Evolutionary conservation across 2,797 vertebrate species (phyloP).

Genomic region (Coreius guichenoti): DNA sequence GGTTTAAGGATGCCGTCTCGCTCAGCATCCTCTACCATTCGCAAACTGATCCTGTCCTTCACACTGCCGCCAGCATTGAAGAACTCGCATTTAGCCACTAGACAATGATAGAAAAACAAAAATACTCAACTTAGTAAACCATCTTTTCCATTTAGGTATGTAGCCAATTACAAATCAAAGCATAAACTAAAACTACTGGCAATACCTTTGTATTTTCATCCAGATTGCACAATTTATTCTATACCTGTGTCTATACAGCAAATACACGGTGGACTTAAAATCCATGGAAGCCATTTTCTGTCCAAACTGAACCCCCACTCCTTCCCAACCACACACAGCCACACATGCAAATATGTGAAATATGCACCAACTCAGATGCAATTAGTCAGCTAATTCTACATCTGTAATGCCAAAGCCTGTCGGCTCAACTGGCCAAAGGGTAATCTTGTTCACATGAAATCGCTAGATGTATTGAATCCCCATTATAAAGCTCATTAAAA

Average conservation of each 20-base stretch:
- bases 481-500: constrained; percentile 44
- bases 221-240: no score
- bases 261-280: neutral
- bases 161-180: neutral
- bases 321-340: neutral
- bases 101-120: neutral
- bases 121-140: neutral
- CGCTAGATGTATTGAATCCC: constrained; percentile 7
- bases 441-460: constrained; percentile 52
- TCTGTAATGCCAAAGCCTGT: neutral
- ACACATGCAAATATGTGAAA: constrained; percentile 24
- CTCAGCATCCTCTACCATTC: constrained; percentile 97
- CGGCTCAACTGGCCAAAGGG: constrained; percentile 9
- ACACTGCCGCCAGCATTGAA: constrained; percentile 97
- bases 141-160: neutral
- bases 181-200: neutral
- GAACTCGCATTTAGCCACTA: constrained; percentile 97
- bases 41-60: constrained; percentile 93
- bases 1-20: constrained; percentile 84
- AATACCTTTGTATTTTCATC: neutral
- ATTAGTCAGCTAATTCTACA: constrained; percentile 5
- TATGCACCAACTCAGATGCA: neutral
- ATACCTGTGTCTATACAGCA: neutral
- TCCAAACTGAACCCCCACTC: neutral
- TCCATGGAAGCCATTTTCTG: neutral